These are phyloP conservation scores for Petroica traversi DNA, from an alignment of 2,113 vertebrate species.

Conservation along the genomic window DNA sequence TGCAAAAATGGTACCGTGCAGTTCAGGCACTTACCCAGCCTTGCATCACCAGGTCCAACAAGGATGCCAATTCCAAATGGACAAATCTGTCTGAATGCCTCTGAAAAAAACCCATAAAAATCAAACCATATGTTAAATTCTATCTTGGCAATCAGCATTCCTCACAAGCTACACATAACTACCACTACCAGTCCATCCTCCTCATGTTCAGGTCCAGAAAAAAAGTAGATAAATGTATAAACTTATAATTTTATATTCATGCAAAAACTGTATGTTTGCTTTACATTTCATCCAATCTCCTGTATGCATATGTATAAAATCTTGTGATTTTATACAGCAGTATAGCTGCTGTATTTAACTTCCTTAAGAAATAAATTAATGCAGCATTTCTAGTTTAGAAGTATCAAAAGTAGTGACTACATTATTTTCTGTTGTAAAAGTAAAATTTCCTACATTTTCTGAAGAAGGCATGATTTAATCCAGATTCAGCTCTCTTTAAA, in stretches of 20 bases:
- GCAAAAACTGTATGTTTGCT: neutral
- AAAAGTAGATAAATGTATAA: neutral
- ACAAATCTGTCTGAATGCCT: conserved; percentile 80
- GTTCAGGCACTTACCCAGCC: conserved; percentile 71
- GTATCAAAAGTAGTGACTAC: neutral
- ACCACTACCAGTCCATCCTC: neutral
- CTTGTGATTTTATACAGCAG: no score
- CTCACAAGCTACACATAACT: neutral
- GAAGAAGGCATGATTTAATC: neutral
- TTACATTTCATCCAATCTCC: neutral
- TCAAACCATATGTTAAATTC: neutral
- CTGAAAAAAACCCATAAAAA: conserved; percentile 27
- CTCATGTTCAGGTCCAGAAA: neutral
- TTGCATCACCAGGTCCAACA: conserved; percentile 73
- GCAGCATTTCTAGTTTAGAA: neutral
- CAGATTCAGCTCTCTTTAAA: neutral
- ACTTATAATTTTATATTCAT: neutral
- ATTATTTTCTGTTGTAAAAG: neutral
- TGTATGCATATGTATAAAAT: neutral
- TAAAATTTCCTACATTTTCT: neutral
- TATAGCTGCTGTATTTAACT: neutral
- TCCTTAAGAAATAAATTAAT: neutral
- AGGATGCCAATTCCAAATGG: conserved; percentile 79
- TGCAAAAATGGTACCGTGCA: fast-evolving
- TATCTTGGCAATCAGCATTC: neutral